phyloP scores from a whole-genome alignment of 2,113 vertebrate species.

The Mixornis gularis region DNA sequence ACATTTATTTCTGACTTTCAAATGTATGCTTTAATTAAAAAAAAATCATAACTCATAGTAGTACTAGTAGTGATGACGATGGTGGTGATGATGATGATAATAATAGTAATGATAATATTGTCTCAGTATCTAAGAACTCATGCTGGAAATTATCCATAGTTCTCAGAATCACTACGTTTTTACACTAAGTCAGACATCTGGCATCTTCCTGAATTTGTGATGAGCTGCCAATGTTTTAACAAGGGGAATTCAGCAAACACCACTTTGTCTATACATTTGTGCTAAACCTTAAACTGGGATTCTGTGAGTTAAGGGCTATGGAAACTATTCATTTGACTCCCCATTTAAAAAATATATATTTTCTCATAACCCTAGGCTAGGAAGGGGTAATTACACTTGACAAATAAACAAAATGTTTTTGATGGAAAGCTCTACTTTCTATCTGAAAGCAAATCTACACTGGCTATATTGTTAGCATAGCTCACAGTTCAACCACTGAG shows the following conservation, averaged over 20 bases:
- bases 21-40: slow-evolving; percentile 4
- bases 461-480: not conserved
- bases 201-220: slow-evolving; percentile 28
- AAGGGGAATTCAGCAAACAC: not conserved
- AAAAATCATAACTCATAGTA: not conserved
- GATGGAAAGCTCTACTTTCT: not conserved
- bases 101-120: not conserved
- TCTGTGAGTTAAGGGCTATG: not conserved
- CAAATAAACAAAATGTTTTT: slow-evolving; percentile 20
- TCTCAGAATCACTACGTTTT: slow-evolving; percentile 9
- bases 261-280: not conserved
- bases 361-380: slow-evolving; percentile 1
- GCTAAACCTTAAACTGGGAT: not conserved
- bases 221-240: slow-evolving; percentile 23
- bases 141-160: slow-evolving; percentile 32
- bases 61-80: no score
- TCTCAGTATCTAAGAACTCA: not conserved
- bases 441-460: not conserved
- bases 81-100: not conserved
- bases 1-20: slow-evolving; percentile 11
- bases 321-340: slow-evolving; percentile 9
- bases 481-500: not conserved
- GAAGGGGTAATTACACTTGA: slow-evolving; percentile 18
- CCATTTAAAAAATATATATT: not conserved
- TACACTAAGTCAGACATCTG: not conserved